phyloP scores from a whole-genome alignment of 2,888 invertebrate species.

The Eristalis pertinax region DNA sequence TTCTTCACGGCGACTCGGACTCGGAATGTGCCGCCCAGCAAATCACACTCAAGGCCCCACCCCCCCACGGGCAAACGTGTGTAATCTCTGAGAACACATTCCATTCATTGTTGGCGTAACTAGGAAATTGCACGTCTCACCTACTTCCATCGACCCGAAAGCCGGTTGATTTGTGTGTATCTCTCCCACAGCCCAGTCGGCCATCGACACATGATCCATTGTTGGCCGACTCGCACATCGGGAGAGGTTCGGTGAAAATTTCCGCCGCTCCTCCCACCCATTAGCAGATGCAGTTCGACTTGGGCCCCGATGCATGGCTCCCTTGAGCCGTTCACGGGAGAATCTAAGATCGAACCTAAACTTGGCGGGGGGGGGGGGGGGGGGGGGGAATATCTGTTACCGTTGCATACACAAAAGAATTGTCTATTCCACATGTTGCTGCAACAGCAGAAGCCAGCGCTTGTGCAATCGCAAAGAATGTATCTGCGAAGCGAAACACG shows the following conservation, averaged over 20 bases:
- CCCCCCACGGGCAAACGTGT: background rate
- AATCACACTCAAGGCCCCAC: background rate
- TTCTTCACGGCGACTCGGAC: background rate
- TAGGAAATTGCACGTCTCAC: constrained; percentile 53
- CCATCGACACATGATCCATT: constrained; percentile 37
- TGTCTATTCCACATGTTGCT: constrained; percentile 61
- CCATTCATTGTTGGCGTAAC: constrained; percentile 41
- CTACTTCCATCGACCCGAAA: constrained; percentile 40
- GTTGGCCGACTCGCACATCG: constrained; percentile 25
- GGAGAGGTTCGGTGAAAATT: constrained; percentile 39
- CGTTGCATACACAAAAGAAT: constrained; percentile 60
- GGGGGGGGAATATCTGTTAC: constrained; percentile 36
- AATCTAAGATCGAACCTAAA: constrained; percentile 14
- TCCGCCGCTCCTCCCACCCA: constrained; percentile 54
- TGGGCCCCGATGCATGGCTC: constrained; percentile 37
- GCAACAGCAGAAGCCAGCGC: constrained; percentile 24
- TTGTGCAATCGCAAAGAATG: constrained; percentile 64
- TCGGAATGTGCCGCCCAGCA: background rate
- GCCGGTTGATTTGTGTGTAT: background rate
- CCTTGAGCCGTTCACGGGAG: constrained; percentile 7
- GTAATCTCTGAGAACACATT: constrained; percentile 11
- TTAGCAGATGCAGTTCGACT: constrained; percentile 44
- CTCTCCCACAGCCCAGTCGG: constrained; percentile 15
- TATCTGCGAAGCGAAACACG: constrained; percentile 57
- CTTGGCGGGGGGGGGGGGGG: no score